A percentile compares a stretch with the other conserved stretches of the same genome.
phyloP scores from a whole-genome alignment of 53 echinoderm and acorn worm species.

The Zoroaster sp. region DNA sequence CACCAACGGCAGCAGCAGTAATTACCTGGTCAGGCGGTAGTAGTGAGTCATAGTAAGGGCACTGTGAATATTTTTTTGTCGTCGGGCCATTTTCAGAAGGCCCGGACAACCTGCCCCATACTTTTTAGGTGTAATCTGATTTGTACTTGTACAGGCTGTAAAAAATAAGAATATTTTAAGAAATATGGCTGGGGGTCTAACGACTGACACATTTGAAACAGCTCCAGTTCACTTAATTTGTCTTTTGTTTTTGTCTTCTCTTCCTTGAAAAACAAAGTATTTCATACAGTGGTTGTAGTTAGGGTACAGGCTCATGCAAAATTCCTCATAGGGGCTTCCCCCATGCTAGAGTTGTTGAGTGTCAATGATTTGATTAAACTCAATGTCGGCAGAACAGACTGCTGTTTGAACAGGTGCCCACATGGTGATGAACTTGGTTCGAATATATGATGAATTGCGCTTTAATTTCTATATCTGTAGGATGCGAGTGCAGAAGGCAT shows the following conservation, averaged over 20 bases:
- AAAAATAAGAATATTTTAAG: constrained; percentile 21
- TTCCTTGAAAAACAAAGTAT: background rate
- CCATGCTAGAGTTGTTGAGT: background rate
- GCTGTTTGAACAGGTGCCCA: no score
- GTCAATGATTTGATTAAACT: background rate
- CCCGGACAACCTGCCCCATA: background rate
- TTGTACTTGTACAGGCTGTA: constrained; percentile 71
- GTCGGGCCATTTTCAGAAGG: constrained; percentile 31
- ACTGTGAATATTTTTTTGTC: constrained; percentile 48
- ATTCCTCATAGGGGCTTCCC: background rate
- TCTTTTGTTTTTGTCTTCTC: background rate
- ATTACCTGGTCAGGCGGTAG: background rate
- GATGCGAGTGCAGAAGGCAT: no score
- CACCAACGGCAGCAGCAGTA: constrained; percentile 6
- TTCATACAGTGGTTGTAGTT: background rate
- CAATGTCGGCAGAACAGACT: no score
- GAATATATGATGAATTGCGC: no score
- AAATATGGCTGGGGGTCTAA: background rate
- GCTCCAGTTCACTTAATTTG: background rate
- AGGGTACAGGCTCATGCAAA: background rate
- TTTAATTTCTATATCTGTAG: no score
- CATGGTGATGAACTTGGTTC: no score
- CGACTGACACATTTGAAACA: background rate
- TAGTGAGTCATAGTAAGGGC: background rate
- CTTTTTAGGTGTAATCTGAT: constrained; percentile 67